A percentile compares a stretch with the other conserved stretches of the same genome.
phyloP scores from a whole-genome alignment of 2,888 invertebrate species.

The Elysia crispata region DNA sequence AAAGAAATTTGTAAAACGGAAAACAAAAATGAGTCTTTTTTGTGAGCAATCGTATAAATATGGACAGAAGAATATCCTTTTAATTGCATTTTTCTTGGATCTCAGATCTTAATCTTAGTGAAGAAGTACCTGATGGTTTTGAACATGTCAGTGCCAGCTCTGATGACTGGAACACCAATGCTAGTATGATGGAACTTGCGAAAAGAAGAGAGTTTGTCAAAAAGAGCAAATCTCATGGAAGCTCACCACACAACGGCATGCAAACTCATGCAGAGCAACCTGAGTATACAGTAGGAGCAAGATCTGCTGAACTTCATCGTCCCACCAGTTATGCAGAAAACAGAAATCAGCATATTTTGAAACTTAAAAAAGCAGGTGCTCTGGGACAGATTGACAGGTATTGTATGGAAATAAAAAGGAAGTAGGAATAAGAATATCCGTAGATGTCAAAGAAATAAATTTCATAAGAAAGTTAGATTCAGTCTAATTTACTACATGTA shows the following conservation, averaged over 20 bases:
- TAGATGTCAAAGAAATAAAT: too few relatives aligned
- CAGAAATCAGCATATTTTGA: constrained; percentile 64
- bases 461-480: too few relatives aligned
- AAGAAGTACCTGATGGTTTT: constrained; percentile 51
- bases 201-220: constrained; percentile 39
- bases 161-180: constrained; percentile 61
- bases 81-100: too few relatives aligned
- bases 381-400: constrained; percentile 63
- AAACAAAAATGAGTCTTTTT: too few relatives aligned
- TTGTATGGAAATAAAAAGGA: too few relatives aligned
- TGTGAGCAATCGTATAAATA: too few relatives aligned
- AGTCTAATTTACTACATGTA: too few relatives aligned
- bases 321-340: constrained; percentile 68
- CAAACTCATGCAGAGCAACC: constrained; percentile 19
- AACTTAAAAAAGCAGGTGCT: constrained; percentile 67
- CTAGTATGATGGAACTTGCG: constrained; percentile 58
- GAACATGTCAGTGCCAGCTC: constrained; percentile 56
- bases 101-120: constrained; percentile 39
- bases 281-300: constrained; percentile 42
- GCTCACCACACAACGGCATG: constrained; percentile 11
- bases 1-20: too few relatives aligned
- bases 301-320: constrained; percentile 66
- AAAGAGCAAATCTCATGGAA: constrained; percentile 9
- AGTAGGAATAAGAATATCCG: neutral
- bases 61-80: too few relatives aligned